These are phyloP conservation scores for Rhineura floridana DNA, from an alignment of 2,113 vertebrate species.

Conservation along the genomic window DNA sequence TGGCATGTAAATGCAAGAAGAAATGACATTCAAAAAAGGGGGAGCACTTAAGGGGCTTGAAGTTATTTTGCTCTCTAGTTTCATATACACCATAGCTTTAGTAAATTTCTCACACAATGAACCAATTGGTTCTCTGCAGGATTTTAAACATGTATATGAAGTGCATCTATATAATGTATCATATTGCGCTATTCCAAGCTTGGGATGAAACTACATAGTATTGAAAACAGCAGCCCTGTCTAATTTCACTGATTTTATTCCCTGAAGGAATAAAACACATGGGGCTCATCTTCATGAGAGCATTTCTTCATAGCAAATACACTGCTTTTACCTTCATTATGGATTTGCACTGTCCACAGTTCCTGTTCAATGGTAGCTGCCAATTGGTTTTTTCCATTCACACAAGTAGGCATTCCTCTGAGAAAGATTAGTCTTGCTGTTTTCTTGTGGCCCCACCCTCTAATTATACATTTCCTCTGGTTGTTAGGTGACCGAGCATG, in stretches of 20 bases:
- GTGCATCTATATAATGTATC: neutral
- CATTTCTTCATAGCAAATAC: too few relatives aligned
- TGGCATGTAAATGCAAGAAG: neutral
- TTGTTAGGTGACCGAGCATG: too few relatives aligned
- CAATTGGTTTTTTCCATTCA: too few relatives aligned
- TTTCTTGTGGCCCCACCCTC: too few relatives aligned
- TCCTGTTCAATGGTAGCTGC: too few relatives aligned
- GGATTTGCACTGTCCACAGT: too few relatives aligned
- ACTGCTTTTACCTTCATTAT: too few relatives aligned
- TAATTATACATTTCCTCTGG: too few relatives aligned
- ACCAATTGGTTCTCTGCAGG: neutral
- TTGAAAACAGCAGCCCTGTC: neutral
- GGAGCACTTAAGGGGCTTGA: neutral
- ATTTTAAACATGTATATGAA: neutral
- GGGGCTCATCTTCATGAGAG: too few relatives aligned
- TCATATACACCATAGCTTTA: neutral
- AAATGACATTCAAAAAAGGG: neutral
- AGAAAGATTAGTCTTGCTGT: too few relatives aligned
- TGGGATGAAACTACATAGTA: neutral
- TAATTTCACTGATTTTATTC: neutral
- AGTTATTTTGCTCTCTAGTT: neutral
- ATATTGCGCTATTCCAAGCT: neutral
- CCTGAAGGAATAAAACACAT: neutral
- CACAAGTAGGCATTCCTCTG: too few relatives aligned
- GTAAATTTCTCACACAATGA: neutral